phyloP scores from a whole-genome alignment of 2,797 vertebrate genomes.

The Emys orbicularis region DNA sequence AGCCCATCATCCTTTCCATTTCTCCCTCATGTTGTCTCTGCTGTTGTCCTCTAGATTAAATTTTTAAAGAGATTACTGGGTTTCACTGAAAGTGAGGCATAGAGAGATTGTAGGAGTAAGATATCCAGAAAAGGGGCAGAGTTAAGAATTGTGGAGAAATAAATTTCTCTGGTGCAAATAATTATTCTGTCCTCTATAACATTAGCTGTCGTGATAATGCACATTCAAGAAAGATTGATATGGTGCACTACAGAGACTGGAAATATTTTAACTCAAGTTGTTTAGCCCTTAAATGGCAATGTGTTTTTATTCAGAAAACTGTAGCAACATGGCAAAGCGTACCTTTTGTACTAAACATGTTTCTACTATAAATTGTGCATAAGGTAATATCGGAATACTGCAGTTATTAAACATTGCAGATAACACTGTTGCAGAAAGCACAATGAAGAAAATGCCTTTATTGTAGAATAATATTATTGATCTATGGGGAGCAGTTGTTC shows the following conservation, averaged over 20 bases:
- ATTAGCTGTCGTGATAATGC: constrained; percentile 84
- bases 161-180: constrained; percentile 81
- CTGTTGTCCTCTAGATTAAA: constrained; percentile 88
- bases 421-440: not conserved
- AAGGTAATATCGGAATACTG: not conserved
- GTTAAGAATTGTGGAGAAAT: constrained; percentile 87
- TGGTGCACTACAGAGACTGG: constrained; percentile 67
- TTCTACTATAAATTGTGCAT: rapidly evolving
- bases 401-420: not conserved
- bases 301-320: not conserved
- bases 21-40: constrained; percentile 68
- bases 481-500: constrained; percentile 14
- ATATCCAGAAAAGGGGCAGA: constrained; percentile 81
- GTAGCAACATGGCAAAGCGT: not conserved
- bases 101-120: constrained; percentile 76
- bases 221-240: constrained; percentile 83
- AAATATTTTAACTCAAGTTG: constrained; percentile 64
- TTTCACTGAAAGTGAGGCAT: constrained; percentile 70
- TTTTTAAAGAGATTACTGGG: constrained; percentile 89
- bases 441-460: not conserved
- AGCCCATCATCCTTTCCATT: constrained; percentile 57
- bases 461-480: not conserved
- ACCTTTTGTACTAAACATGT: not conserved
- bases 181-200: constrained; percentile 85
- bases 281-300: not conserved